Evolutionary conservation across 2,797 vertebrate genomes (phyloP), one percentile per base, ranked within the genome.

Genomic region (Pseudochaenichthys georgianus): DNA sequence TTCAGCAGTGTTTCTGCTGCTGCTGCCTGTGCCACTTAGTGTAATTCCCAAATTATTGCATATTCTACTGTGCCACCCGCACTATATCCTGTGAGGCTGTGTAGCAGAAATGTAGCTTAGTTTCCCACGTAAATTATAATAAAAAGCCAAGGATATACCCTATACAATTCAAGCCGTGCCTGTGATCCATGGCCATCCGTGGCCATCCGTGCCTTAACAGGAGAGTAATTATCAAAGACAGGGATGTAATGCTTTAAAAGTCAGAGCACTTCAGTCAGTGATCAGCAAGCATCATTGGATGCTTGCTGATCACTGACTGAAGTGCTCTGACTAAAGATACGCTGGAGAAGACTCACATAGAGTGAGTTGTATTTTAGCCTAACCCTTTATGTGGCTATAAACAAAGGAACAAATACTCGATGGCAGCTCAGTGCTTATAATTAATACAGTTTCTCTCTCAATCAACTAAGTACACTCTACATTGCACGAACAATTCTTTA

Each of bases 1-100:
- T 38, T 72, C 16, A 13, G 11, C 54, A 55, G 43, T 64, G 34
- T 28, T 53, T 45, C 45, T 45, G 45, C 62, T 41, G 45, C 62
- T 41, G 72, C 43, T 55, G 19, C 64, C 42, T 9, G 23, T 12
- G 7, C 41, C 43, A 51, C 65, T 52, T 70, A 34, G 47, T 63
- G 6, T 41, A 38, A 52, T 64, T 60, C 64, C 45, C 19, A 51
- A 65, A 80, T 72, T 13, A 70, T 42, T 60, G 23, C 4, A 1
- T 53, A 42, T 69, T 71, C 45, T 13, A 9, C 43, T 64, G 66
- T 51, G 62, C 73, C 52, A 63, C 69, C 62, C 74, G 43, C 13
- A 58, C n/a, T 64, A 62, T 57, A 51, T 64, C 62, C 34, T 3
- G 16, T 21, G 21, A 13, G 23, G 48, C 48, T 46, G 3, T n/a